Evolutionary conservation across 2,797 vertebrate genomes (phyloP).

Genomic region (Micrastur ruficollis): DNA sequence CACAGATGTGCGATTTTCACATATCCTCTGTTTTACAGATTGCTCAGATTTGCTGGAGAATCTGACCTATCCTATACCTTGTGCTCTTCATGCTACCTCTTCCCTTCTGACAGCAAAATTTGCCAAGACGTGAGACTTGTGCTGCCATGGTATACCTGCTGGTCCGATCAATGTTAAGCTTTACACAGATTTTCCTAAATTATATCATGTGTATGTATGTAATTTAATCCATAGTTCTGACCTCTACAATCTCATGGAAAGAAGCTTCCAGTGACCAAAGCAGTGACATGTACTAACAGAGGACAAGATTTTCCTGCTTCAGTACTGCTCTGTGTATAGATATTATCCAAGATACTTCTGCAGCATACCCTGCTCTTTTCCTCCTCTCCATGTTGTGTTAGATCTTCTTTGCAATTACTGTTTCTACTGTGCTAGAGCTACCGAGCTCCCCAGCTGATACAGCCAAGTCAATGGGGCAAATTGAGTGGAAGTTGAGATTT

Average conservation of each 20-base stretch:
- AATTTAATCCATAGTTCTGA: not conserved
- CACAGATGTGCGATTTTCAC: not conserved
- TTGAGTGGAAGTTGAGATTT: not conserved
- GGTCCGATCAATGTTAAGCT: not conserved
- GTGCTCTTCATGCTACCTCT: not conserved
- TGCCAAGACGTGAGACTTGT: not conserved
- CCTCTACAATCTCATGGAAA: not conserved
- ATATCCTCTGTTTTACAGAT: not conserved
- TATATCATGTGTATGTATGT: not conserved
- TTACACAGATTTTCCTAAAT: not conserved
- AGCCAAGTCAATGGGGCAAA: not conserved
- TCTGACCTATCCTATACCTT: not conserved
- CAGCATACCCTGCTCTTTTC: not conserved
- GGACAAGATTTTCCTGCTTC: not conserved
- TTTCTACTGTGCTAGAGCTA: not conserved
- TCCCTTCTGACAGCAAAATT: not conserved
- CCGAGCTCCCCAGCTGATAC: not conserved
- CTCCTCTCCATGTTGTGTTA: not conserved
- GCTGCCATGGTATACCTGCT: not conserved
- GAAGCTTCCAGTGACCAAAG: not conserved
- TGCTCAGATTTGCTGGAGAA: not conserved
- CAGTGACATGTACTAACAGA: not conserved
- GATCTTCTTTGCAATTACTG: rapidly evolving
- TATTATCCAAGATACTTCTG: not conserved
- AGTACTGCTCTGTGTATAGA: not conserved